Base-by-base conservation (phyloP, 64 coral and sea anemone genomes). In the Pocillopora verrucosa region DNA sequence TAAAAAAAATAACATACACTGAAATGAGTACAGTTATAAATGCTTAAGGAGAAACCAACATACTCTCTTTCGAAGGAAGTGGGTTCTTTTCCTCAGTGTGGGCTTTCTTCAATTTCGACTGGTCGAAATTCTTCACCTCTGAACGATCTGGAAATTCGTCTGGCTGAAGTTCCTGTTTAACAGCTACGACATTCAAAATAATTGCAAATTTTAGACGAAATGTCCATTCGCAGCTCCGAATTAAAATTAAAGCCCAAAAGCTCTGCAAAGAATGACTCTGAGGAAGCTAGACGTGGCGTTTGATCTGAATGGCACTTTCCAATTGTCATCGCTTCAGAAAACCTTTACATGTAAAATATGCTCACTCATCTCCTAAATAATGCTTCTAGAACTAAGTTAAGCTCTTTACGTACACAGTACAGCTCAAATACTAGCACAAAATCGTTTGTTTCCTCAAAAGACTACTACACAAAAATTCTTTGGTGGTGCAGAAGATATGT, bases 131-230 rank as follows among this genome's bases (percentile, higher is more conserved):
- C 25, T 56, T 80, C 62, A 92, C 75, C 63, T 92, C 83, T 12
- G 90, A 87, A 26, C 84, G 60, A 64, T 92, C 83, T 56, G 90
- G 90, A 72, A 92, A 87, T 61, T 92, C 90, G 20, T 92, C 90
- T 60, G 90, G 90, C 57, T 92, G 90, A 68, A 92, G 83, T n/a
- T 92, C 90, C 61, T 92, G 90, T 69, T 92, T 92, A 13, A 92
- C 56, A 4, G 90, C 90, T 92, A 22, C 17, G 38, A 83, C 22
- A 85, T 37, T 56, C n/a, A 70, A 70, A 70, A 70, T 70, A 5
- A 70, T 11, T 22, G 67, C 20, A 24, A 25, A 70, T 70, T 70
- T 70, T 24, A 85, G 38, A 57, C 77, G 59, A 62, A 30, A 64
- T 1, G 10, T 15, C 34, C 19, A 11, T 77, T 20, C 22, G 10